Conservation (phyloP, 2,113 vertebrate species). For the Pelecanus crispus region DNA sequence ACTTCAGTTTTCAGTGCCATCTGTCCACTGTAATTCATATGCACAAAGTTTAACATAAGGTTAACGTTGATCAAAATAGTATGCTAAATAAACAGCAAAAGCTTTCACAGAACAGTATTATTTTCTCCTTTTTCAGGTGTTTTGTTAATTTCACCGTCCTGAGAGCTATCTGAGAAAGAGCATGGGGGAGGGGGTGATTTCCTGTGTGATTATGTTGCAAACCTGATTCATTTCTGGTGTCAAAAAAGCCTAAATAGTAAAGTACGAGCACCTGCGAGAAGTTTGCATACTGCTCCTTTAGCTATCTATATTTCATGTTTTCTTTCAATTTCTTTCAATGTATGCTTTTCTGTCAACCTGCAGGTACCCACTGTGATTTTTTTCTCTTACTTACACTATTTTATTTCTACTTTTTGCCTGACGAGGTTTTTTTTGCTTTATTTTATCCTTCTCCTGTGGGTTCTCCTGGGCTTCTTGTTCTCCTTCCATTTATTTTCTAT, state of each 20-base stretch:
- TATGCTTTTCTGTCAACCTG: not conserved
- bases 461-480: not conserved
- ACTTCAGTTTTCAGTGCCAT: not conserved
- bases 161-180: not conserved
- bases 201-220: not conserved
- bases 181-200: not conserved
- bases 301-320: not conserved
- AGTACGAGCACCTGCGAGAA: not conserved
- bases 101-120: not conserved
- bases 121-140: not conserved
- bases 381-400: not conserved
- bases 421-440: not conserved
- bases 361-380: not conserved
- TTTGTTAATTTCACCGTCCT: not conserved
- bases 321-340: not conserved
- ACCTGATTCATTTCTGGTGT: not conserved
- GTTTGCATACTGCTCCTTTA: not conserved
- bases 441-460: not conserved
- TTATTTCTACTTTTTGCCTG: not conserved
- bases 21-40: not conserved
- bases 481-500: not conserved
- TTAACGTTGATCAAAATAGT: not conserved
- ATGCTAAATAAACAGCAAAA: not conserved
- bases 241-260: not conserved
- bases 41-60: not conserved